phyloP scores from a whole-genome alignment of 2,113 vertebrate genomes.

The Nycticebus coucang region DNA sequence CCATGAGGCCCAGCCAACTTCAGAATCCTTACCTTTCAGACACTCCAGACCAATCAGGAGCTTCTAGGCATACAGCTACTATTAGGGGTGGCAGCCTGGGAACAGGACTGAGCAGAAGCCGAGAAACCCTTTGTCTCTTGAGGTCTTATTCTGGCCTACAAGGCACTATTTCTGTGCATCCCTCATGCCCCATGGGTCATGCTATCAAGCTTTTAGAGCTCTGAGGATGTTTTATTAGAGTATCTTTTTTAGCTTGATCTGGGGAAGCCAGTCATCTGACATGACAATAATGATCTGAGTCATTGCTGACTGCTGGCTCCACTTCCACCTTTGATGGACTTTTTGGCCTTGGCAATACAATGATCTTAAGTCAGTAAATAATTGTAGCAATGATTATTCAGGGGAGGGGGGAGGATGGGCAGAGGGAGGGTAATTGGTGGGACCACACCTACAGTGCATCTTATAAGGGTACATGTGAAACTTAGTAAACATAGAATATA shows the following conservation, averaged over 20 bases:
- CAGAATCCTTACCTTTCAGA: not conserved
- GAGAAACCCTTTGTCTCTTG: not conserved
- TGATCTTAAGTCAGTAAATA: not conserved
- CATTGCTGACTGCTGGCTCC: not conserved
- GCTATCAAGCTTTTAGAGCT: not conserved
- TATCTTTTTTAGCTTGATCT: constrained; percentile 1
- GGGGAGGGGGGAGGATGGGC: too few species aligned
- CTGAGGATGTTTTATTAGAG: not conserved
- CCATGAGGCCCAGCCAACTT: not conserved
- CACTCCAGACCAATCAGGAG: not conserved
- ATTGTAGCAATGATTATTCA: not conserved
- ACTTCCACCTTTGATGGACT: not conserved
- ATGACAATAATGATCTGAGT: not conserved
- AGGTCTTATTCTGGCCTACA: not conserved
- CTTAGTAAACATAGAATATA: too few species aligned
- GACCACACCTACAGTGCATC: too few species aligned
- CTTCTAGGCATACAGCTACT: not conserved
- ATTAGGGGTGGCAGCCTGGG: not conserved
- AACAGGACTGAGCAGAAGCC: not conserved
- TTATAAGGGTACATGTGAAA: too few species aligned
- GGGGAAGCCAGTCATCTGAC: not conserved
- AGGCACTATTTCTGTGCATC: not conserved
- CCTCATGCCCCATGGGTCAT: not conserved
- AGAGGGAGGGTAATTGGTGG: too few species aligned
- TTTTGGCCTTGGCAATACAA: not conserved